Evolutionary conservation across 2,888 invertebrate species (phyloP).

Genomic region (Troilus luridus): DNA sequence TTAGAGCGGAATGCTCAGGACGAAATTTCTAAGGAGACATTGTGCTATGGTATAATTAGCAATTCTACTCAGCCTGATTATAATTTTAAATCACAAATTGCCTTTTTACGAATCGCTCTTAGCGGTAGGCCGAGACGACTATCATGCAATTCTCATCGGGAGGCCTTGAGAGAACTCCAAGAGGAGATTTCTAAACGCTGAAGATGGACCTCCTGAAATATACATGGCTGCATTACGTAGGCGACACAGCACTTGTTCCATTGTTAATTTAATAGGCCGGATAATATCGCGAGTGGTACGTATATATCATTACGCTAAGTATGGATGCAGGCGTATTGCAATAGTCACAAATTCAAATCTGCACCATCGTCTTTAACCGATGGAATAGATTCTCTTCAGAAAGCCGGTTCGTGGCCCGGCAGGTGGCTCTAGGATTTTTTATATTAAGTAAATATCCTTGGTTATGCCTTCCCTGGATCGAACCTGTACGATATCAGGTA

Average conservation of each 20-base stretch:
- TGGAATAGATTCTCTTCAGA: not conserved
- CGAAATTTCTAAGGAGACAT: not conserved
- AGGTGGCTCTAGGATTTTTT: too few species aligned
- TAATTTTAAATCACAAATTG: slow-evolving; percentile 45
- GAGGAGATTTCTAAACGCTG: not conserved
- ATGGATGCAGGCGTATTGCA: not conserved
- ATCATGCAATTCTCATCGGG: not conserved
- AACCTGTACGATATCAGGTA: too few species aligned
- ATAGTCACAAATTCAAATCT: slow-evolving; percentile 1
- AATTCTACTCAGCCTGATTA: slow-evolving; percentile 14
- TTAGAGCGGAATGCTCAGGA: not conserved
- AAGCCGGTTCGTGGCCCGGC: too few species aligned
- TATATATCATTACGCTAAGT: not conserved
- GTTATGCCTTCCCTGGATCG: too few species aligned
- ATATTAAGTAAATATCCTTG: too few species aligned
- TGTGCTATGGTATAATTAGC: slow-evolving; percentile 42
- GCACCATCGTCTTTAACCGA: not conserved
- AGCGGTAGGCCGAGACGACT: not conserved
- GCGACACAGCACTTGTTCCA: not conserved
- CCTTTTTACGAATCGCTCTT: slow-evolving; percentile 28
- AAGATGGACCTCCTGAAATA: slow-evolving; percentile 25
- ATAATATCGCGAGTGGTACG: not conserved
- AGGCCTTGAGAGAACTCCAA: not conserved
- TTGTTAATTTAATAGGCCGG: slow-evolving; percentile 14
- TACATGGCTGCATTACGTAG: slow-evolving; percentile 16